A percentile compares a stretch with the other conserved stretches of the same genome.
Conservation (phyloP, 2,888 invertebrate species). For the Lasioglossum morio region DNA sequence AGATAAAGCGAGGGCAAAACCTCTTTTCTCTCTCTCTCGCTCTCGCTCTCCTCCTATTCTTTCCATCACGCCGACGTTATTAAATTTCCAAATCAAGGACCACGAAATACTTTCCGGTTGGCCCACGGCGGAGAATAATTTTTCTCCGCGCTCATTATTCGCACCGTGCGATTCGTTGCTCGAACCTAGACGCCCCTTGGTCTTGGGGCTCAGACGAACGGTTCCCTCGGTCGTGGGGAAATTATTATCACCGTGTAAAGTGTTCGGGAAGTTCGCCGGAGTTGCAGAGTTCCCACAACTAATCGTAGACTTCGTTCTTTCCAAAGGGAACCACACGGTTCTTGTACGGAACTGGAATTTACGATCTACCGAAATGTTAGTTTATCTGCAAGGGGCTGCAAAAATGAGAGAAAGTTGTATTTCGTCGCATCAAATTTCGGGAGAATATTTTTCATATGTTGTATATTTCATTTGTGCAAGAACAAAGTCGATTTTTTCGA, state of each 20-base stretch:
- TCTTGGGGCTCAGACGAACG: background rate
- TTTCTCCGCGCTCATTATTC: constrained; percentile 16
- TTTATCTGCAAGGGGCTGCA: too few species aligned
- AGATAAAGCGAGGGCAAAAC: constrained; percentile 42
- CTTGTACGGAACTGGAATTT: too few species aligned
- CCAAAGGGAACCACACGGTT: background rate
- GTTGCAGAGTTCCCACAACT: background rate
- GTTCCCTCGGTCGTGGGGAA: background rate
- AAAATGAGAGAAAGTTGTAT: too few species aligned
- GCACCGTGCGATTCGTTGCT: background rate
- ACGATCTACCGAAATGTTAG: too few species aligned
- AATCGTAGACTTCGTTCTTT: background rate
- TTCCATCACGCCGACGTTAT: constrained; percentile 21
- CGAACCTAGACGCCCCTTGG: background rate
- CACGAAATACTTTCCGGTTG: constrained; percentile 28
- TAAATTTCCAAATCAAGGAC: constrained; percentile 50
- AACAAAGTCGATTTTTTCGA: too few species aligned
- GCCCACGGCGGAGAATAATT: background rate
- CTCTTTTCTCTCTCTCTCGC: background rate
- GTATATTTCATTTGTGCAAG: too few species aligned
- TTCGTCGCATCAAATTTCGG: too few species aligned
- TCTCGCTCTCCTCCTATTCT: background rate
- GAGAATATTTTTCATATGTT: too few species aligned
- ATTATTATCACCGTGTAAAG: constrained; percentile 1
- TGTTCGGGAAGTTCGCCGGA: background rate